Conservation (phyloP, 2,797 vertebrate species). For the Sphenodon punctatus region DNA sequence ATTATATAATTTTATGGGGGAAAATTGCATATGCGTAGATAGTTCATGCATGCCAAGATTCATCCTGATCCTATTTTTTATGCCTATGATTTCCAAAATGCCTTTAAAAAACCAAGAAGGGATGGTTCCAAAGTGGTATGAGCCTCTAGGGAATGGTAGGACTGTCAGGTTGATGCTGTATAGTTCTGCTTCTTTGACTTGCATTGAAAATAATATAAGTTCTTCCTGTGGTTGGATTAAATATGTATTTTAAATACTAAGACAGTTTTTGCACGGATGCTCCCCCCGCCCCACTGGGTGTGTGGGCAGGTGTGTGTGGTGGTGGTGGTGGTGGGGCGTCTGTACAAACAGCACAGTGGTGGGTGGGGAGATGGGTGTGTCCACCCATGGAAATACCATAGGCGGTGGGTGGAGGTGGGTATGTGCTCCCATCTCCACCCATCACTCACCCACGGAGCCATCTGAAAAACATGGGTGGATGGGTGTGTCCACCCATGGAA, state of each 20-base stretch:
- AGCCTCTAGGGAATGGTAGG: slow-evolving; percentile 31
- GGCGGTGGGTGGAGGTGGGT: too few species aligned
- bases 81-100: not conserved
- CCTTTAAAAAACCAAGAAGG: not conserved
- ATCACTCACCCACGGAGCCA: too few species aligned
- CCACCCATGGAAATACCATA: too few species aligned
- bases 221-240: slow-evolving; percentile 50
- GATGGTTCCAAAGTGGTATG: slow-evolving; percentile 20
- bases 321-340: too few species aligned
- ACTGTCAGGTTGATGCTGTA: slow-evolving; percentile 27
- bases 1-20: slow-evolving; percentile 44
- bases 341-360: too few species aligned
- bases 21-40: not conserved
- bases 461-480: too few species aligned
- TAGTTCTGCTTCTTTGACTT: slow-evolving; percentile 52
- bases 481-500: too few species aligned
- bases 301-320: too few species aligned
- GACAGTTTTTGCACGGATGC: too few species aligned
- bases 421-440: too few species aligned
- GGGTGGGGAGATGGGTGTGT: too few species aligned
- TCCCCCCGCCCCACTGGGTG: too few species aligned
- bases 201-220: slow-evolving; percentile 29
- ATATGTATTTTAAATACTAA: slow-evolving; percentile 41
- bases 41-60: not conserved
- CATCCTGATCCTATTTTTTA: not conserved